Evolutionary conservation across 1,140 invertebrate species (phyloP).

Genomic region (Drosophila elegans): DNA sequence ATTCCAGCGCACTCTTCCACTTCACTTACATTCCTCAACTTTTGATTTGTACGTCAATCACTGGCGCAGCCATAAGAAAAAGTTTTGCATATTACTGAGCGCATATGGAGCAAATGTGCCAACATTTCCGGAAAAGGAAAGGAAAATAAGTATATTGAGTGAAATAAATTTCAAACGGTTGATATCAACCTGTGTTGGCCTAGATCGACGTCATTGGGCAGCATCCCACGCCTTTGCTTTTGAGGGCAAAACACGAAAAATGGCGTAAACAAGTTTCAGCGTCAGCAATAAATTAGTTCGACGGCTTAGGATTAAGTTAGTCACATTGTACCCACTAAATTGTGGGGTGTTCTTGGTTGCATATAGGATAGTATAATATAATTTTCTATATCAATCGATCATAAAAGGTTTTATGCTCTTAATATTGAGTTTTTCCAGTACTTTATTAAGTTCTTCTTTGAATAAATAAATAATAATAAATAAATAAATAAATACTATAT

Average conservation of each 20-base stretch:
- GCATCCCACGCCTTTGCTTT: conserved; percentile 17
- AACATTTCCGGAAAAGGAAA: neutral
- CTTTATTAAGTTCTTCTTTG: no score
- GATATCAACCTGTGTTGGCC: conserved; percentile 12
- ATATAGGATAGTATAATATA: no score
- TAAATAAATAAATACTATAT: no score
- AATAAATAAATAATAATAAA: no score
- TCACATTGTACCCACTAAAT: neutral
- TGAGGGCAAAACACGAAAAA: conserved; percentile 3
- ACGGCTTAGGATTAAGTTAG: conserved; percentile 18
- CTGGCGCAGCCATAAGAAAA: conserved; percentile 19
- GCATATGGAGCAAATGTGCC: conserved; percentile 16
- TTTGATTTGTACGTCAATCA: conserved; percentile 47
- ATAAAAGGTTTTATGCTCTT: no score
- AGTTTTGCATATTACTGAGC: conserved; percentile 24
- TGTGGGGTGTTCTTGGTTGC: neutral
- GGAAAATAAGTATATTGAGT: neutral
- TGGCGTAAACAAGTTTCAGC: conserved; percentile 33
- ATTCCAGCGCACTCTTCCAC: conserved; percentile 16
- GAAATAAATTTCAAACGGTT: conserved; percentile 26
- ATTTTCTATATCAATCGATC: no score
- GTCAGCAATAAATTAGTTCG: conserved; percentile 25
- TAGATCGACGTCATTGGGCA: conserved; percentile 33
- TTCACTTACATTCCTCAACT: conserved; percentile 23
- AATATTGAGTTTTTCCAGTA: no score